Evolutionary conservation across 2,888 invertebrate genomes (phyloP), one percentile per base, ranked within the genome.

Genomic region (Metacarcinus magister): DNA sequence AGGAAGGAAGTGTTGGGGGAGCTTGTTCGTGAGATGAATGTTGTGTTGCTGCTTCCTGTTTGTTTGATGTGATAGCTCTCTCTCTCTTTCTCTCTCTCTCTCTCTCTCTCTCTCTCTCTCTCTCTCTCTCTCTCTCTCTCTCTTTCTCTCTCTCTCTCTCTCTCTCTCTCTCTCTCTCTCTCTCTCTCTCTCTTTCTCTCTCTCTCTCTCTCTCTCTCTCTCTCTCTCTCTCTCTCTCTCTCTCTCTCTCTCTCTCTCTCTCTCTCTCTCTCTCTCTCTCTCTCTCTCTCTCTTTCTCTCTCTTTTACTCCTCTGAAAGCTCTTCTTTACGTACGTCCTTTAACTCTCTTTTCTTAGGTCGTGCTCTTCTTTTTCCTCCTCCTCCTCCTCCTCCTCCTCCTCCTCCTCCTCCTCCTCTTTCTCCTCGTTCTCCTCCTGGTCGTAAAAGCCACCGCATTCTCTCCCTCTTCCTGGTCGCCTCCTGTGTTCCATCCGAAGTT

Each of bases 81-180:
- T 94, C 94, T 94, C 94, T 67, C 75, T 93, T 82, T 75, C 93
- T 93, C 75, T 93, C 93, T 67, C 93, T 93, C 67, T 93, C 93
- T 93, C 93, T 93, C 93, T 75, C 75, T 93, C 67, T 75, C 67
- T 94, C 94, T 67, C 67, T 94, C 94, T 94, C 94, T 94, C 67
- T 75, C 94, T 94, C 67, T 94, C 75, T 94, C 75, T 94, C 94
- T 43, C 75, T 75, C 82, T 39, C 75, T 67, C 94, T 54, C 67
- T 60, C 93, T 60, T 32, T 93, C 93, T 60, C 60, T 93, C 48
- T 32, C 60, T 93, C 39, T 82, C 32, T 32, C 32, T 19, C 60
- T 93, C 43, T 67, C 67, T 67, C 93, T 93, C 93, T 82, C 94
- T 94, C 44, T 75, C 44, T 94, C 82, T 93, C 93, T 93, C 93